Evolutionary conservation across 1,140 invertebrate genomes (phyloP).

Genomic region (Calosoma granatense): DNA sequence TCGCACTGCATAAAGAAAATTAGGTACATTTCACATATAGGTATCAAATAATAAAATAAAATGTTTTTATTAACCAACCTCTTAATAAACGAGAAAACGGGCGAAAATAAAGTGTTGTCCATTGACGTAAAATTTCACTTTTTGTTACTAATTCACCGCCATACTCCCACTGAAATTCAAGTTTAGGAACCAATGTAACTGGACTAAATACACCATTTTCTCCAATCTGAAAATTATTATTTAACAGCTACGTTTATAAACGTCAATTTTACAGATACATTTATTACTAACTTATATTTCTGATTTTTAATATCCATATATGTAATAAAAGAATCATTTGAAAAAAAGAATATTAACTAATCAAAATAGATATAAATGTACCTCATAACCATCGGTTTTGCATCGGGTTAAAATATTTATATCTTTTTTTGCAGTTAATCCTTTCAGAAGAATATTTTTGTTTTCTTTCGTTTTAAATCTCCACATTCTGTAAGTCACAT

Average conservation of each 20-base stretch:
- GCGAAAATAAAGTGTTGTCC: conserved; percentile 35
- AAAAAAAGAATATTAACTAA: too few species aligned
- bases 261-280: not conserved
- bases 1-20: conserved; percentile 30
- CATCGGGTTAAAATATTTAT: conserved; percentile 36
- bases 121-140: conserved; percentile 35
- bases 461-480: conserved; percentile 29
- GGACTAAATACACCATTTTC: conserved; percentile 20
- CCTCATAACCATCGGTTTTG: conserved; percentile 36
- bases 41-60: conserved; percentile 11
- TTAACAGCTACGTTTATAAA: conserved; percentile 8
- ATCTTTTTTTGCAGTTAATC: conserved; percentile 27
- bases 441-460: conserved; percentile 30
- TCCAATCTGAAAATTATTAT: conserved; percentile 18
- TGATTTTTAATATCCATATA: conserved; percentile 2
- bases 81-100: conserved; percentile 34
- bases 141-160: conserved; percentile 36
- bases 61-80: conserved; percentile 27
- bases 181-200: conserved; percentile 33
- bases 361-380: too few species aligned
- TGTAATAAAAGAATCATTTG: not conserved
- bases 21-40: conserved; percentile 9
- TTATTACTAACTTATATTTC: conserved; percentile 11
- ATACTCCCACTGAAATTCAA: conserved; percentile 37
- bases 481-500: conserved; percentile 36